Evolutionary conservation across 2,888 invertebrate genomes (phyloP).

Genomic region (Trissoscelio sp.): DNA sequence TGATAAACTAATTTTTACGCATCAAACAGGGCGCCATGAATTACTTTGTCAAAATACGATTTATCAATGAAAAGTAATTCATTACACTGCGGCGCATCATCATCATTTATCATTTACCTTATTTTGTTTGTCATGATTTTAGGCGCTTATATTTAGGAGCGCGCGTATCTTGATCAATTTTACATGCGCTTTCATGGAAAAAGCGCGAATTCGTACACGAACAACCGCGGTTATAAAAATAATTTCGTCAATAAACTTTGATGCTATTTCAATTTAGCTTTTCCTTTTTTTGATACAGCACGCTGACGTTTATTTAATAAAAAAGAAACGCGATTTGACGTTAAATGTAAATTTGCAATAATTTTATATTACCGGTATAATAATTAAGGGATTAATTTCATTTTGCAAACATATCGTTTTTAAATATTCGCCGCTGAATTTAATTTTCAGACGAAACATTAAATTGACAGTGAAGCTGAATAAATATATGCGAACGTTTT

Average conservation of each 20-base stretch:
- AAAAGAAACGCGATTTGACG: slow-evolving; percentile 31
- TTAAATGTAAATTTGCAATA: slow-evolving; percentile 48
- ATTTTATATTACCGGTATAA: slow-evolving; percentile 50
- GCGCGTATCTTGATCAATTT: slow-evolving; percentile 17
- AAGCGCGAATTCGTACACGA: neutral
- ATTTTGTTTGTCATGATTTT: slow-evolving; percentile 42
- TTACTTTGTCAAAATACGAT: slow-evolving; percentile 54
- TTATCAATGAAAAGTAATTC: slow-evolving; percentile 63
- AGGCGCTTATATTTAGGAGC: neutral
- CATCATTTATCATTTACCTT: slow-evolving; percentile 49
- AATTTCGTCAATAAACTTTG: slow-evolving; percentile 10
- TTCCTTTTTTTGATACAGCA: neutral
- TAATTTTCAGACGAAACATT: slow-evolving; percentile 29
- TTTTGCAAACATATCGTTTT: slow-evolving; percentile 18
- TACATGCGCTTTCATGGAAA: neutral
- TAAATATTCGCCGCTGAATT: slow-evolving; percentile 48
- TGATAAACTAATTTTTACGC: slow-evolving; percentile 68
- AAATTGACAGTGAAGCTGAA: slow-evolving; percentile 44
- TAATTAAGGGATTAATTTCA: slow-evolving; percentile 39
- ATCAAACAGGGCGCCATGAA: slow-evolving; percentile 46
- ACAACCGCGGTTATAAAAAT: slow-evolving; percentile 10
- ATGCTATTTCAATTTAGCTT: neutral
- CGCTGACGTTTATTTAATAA: slow-evolving; percentile 41
- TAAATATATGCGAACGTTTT: slow-evolving; percentile 38
- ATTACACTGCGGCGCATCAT: slow-evolving; percentile 55